These are phyloP conservation scores for Drosophila malerkotliana DNA, from an alignment of 1,140 invertebrate species.

Conservation along the genomic window DNA sequence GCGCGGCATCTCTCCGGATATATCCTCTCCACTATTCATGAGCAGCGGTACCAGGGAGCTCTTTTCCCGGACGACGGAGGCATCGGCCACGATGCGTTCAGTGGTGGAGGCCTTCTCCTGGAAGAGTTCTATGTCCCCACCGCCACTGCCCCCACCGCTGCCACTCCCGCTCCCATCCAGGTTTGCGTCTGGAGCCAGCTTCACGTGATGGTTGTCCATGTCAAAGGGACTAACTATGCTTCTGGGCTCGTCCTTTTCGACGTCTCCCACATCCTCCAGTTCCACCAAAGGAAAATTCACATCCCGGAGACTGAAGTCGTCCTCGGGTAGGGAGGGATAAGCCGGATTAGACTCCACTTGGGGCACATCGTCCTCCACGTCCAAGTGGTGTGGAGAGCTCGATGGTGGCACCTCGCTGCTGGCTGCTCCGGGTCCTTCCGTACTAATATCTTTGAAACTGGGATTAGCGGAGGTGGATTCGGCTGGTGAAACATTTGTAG, in stretches of 20 bases:
- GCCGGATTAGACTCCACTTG: conserved; percentile 79
- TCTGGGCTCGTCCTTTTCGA: conserved; percentile 64
- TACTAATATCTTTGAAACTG: conserved; percentile 37
- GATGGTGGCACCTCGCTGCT: conserved; percentile 35
- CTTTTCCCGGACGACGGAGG: conserved; percentile 12
- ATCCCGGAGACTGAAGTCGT: conserved; percentile 76
- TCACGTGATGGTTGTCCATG: conserved; percentile 41
- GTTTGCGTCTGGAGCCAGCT: conserved; percentile 40
- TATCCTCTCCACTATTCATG: conserved; percentile 73
- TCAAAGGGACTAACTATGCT: conserved; percentile 62
- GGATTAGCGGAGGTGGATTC: not conserved
- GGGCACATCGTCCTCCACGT: conserved; percentile 71
- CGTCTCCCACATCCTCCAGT: conserved; percentile 60
- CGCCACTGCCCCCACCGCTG: conserved; percentile 64
- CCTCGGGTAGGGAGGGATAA: conserved; percentile 77
- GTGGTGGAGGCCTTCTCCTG: conserved; percentile 28
- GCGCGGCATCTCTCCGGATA: conserved; percentile 56
- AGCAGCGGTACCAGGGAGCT: conserved; percentile 49
- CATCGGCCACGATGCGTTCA: conserved; percentile 14
- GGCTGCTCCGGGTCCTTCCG: conserved; percentile 27
- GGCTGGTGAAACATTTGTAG: not conserved
- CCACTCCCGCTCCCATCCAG: conserved; percentile 66
- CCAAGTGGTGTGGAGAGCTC: conserved; percentile 63
- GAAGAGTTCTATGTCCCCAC: conserved; percentile 55
- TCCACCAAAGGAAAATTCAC: conserved; percentile 76